Evolutionary conservation across 2,113 vertebrate genomes (phyloP).

Genomic region (Sinocyclocheilus maitianheensis): DNA sequence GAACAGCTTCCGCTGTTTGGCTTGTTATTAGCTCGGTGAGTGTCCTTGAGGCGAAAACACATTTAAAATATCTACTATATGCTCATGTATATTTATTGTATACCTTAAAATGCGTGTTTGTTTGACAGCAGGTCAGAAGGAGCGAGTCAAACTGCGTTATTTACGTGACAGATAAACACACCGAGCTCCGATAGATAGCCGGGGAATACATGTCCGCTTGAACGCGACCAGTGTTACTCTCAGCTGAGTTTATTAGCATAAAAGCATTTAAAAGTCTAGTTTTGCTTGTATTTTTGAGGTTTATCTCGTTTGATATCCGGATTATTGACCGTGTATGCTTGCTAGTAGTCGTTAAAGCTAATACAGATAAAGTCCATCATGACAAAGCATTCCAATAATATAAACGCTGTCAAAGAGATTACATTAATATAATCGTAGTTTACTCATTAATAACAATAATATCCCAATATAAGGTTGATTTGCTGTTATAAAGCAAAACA

Average conservation of each 20-base stretch:
- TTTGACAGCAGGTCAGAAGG: background rate
- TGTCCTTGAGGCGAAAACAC: constrained; percentile 36
- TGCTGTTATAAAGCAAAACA: background rate
- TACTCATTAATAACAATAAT: background rate
- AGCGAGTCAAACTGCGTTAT: background rate
- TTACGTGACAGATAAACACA: background rate
- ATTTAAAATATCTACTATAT: background rate
- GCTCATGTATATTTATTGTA: background rate
- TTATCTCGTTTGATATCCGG: background rate
- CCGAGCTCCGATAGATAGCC: background rate
- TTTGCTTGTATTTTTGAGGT: background rate
- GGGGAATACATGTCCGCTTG: background rate
- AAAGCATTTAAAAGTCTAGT: background rate
- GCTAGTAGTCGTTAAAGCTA: background rate
- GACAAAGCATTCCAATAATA: background rate
- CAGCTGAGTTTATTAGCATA: background rate
- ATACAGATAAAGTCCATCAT: background rate
- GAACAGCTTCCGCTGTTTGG: constrained; percentile 9
- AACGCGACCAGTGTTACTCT: background rate
- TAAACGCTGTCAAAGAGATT: background rate
- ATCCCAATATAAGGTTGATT: background rate
- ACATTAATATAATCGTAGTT: background rate
- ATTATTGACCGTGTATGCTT: background rate
- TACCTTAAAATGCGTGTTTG: background rate
- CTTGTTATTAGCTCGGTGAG: constrained; percentile 35